Evolutionary conservation across 2,113 vertebrate species (phyloP).

Genomic region (Trogon surrucura): DNA sequence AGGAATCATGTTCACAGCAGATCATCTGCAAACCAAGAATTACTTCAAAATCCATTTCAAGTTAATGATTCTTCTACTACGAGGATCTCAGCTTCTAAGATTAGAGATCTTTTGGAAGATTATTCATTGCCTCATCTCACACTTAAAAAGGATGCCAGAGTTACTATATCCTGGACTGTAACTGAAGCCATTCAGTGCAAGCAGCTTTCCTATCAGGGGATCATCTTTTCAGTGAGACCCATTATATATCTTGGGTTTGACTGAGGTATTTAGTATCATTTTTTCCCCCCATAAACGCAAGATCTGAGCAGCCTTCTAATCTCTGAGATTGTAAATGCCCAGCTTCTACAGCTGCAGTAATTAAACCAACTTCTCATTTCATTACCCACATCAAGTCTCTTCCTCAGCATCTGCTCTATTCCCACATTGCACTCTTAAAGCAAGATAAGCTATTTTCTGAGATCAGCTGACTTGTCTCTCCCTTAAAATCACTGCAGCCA

Average conservation of each 20-base stretch:
- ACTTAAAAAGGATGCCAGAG: not conserved
- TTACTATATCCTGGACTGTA: not conserved
- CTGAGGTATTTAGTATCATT: not conserved
- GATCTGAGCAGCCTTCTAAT: not conserved
- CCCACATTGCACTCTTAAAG: not conserved
- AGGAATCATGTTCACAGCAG: not conserved
- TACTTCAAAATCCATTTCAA: not conserved
- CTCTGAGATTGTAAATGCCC: not conserved
- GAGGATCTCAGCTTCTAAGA: not conserved
- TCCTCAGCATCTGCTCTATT: slow-evolving; percentile 13
- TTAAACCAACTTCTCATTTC: slow-evolving; percentile 36
- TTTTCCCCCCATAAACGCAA: not conserved
- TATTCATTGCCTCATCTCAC: not conserved
- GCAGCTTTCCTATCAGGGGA: not conserved
- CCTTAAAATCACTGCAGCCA: not conserved
- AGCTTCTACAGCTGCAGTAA: slow-evolving; percentile 43
- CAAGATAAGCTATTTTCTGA: slow-evolving; percentile 40
- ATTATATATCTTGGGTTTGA: not conserved
- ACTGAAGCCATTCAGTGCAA: not conserved
- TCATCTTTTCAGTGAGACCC: not conserved
- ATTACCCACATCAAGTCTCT: slow-evolving; percentile 22
- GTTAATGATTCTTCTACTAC: not conserved
- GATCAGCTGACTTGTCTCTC: slow-evolving; percentile 30
- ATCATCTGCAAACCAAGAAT: not conserved
- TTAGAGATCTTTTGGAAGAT: not conserved